Evolutionary conservation across 2,797 vertebrate genomes (phyloP), one percentile per base, ranked within the genome.

Genomic region (Typhlichthys subterraneus): DNA sequence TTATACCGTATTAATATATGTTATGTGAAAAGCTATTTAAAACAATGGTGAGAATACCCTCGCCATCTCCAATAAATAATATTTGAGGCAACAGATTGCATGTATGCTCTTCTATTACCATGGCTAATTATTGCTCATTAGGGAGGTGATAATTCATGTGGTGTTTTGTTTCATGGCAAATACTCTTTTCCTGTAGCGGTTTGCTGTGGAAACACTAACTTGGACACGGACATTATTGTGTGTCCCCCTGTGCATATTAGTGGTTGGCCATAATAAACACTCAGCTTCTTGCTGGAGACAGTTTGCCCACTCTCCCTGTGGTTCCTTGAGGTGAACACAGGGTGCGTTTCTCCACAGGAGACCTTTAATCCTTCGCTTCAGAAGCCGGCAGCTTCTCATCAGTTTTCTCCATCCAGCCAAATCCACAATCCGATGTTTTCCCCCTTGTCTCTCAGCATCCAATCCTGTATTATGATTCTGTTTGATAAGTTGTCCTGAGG

Each of bases 101-200:
- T 9, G 5, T 38, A 38, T 6, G 33, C 33, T 38, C 8, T 38
- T 38, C 1, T 9, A 38, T 38, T 38, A 38, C 33, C 8, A 2
- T 52, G 54, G 12, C 52, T 63, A 49, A 68, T 70, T 65, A 54
- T 68, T 75, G 68, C 67, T 73, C 66, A 73, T 82, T 69, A 79
- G 63, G 14, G 57, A 42, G 38, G 52, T 55, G 38, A 63, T 38
- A 64, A 56, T 72, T 54, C 45, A 9, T 45, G 13, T 2, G 33
- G 45, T 12, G 31, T 48, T 79, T 75, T 55, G 66, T 66, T 70
- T 70, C 55, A 50, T 70, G 72, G 76, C 69, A 79, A 70, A 78
- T 59, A 65, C 65, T 74, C 66, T 0, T 14, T 76, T 71, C 60
- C 61, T 13, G 9, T 5, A 52, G 53, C 61, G 14, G 45, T 45